Evolutionary conservation across 1,140 invertebrate species (phyloP), one percentile per base, ranked within the genome.

Genomic region (Leguminivora glycinivorella): DNA sequence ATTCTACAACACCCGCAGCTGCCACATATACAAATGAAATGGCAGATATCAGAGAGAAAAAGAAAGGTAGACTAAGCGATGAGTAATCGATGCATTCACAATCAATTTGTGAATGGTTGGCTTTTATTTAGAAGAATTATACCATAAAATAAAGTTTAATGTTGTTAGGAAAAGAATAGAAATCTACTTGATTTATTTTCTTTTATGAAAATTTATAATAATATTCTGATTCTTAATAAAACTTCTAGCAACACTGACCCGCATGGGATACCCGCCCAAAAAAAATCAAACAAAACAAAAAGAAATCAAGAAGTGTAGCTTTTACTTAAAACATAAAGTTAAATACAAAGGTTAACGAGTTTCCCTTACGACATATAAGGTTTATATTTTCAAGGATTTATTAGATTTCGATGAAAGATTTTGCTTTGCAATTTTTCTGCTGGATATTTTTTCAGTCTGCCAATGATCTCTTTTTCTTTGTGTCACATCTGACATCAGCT

Each of bases 1-100:
- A 83, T 84, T 43, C 70, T 77, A 81, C 81, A 82, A 81, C 81
- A 82, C 80, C 79, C 83, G 72, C 83, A 73, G 76, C 82, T 90
- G 88, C 88, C 88, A 90, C 88, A 90, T 90, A 90, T 76, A 90
- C 88, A 90, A 90, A 87, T 89, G 86, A 88, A 88, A 88, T 76
- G 83, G 76, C 69, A 80, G 58, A 77, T 76, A 63, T 68, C 69
- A 40, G 69, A 34, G 38, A 71, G 71, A 77, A 72, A 73, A 73
- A 68, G 79, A 77, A 47, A 66, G 34, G 63, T 56, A 71, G 67
- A 68, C 43, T 71, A 12, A 63, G 70, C 58, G 56, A 68, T 73
- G 56, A 34, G 68, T 34, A 71, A 25, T 71, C 68, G 72, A 71
- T 81, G 79, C 72, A 72, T 80, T 78, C 76, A 70, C 22, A 70